phyloP scores from a whole-genome alignment of 2,113 vertebrate species.

The Gobiocypris rarus region DNA sequence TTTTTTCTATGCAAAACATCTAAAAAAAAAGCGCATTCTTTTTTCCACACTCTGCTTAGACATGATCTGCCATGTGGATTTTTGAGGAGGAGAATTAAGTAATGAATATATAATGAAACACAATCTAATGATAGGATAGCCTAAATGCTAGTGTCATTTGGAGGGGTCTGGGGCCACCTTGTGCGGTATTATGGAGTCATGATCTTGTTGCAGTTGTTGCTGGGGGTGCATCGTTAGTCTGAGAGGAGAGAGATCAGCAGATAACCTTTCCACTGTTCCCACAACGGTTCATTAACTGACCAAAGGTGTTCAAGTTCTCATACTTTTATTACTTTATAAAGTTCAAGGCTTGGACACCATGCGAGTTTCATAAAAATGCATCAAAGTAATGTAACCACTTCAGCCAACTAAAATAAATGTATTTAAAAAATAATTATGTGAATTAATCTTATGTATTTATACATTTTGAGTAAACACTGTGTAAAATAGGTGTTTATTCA shows the following conservation, averaged over 20 bases:
- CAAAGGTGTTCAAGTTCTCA: conserved; percentile 23
- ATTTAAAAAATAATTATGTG: too few relatives aligned
- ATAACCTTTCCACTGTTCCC: neutral
- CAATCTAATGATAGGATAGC: neutral
- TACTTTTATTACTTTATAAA: conserved; percentile 40
- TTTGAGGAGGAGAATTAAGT: neutral
- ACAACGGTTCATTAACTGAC: conserved; percentile 1
- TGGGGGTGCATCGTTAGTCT: conserved; percentile 4
- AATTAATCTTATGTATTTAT: too few relatives aligned
- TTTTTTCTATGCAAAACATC: conserved; percentile 26
- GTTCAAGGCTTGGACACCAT: conserved; percentile 46
- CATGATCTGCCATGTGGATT: neutral
- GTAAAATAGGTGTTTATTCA: neutral
- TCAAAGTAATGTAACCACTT: too few relatives aligned
- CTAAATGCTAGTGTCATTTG: neutral
- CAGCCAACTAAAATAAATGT: too few relatives aligned
- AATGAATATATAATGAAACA: neutral
- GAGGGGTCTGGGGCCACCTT: neutral
- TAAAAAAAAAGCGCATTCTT: neutral
- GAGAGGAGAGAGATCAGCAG: conserved; percentile 5
- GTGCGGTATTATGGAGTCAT: conserved; percentile 1
- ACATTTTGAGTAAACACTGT: neutral
- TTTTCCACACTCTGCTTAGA: neutral
- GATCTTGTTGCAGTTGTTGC: conserved; percentile 16
- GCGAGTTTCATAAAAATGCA: too few relatives aligned